Evolutionary conservation across 2,113 vertebrate genomes (phyloP).

Genomic region (Dipodomys spectabilis): DNA sequence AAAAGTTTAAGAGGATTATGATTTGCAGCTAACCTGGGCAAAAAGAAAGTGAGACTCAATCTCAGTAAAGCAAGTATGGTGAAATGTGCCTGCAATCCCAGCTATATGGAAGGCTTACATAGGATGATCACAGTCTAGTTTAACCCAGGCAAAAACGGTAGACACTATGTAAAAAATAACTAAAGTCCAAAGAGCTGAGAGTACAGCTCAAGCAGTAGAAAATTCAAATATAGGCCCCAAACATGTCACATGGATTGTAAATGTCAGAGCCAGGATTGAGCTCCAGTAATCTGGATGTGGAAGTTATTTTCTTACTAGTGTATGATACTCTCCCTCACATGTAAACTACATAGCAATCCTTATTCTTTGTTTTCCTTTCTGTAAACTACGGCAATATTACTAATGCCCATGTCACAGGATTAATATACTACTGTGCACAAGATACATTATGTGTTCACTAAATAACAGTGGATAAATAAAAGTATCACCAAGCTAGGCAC

Average conservation of each 20-base stretch:
- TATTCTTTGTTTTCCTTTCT: constrained; percentile 42
- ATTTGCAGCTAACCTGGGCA: too few species aligned
- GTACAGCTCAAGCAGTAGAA: too few species aligned
- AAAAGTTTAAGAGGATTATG: too few species aligned
- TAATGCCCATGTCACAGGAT: background rate
- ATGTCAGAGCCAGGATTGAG: background rate
- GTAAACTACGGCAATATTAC: background rate
- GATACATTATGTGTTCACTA: background rate
- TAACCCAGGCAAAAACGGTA: too few species aligned
- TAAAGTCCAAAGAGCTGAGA: too few species aligned
- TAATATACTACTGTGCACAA: background rate
- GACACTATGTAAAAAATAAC: too few species aligned
- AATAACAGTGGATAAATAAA: constrained; percentile 20
- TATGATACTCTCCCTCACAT: background rate
- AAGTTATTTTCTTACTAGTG: background rate
- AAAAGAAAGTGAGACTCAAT: too few species aligned
- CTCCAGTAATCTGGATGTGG: background rate
- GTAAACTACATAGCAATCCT: background rate
- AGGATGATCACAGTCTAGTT: too few species aligned
- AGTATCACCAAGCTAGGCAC: background rate
- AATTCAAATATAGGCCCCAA: too few species aligned
- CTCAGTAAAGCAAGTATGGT: too few species aligned
- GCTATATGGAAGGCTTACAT: too few species aligned
- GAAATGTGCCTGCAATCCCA: too few species aligned
- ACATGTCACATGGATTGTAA: background rate